Evolutionary conservation across 2,888 invertebrate genomes (phyloP), one percentile per base, ranked within the genome.

Genomic region (Myopa tessellatipennis): DNA sequence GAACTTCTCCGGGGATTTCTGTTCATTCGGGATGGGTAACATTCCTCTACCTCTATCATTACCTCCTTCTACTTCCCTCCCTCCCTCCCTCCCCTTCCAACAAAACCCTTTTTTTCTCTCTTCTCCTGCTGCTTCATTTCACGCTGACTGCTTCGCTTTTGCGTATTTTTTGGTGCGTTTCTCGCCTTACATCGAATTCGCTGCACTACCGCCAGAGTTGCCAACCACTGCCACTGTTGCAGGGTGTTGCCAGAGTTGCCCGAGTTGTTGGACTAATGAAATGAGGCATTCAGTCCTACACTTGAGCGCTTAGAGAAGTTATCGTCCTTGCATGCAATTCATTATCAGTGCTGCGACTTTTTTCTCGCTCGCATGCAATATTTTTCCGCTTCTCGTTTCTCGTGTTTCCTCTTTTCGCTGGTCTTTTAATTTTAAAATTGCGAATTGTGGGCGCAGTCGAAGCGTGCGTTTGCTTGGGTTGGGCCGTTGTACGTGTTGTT

Each of bases 401-500:
- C 18, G 26, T 26, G 36, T 36, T 69, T 18, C 26, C 12, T 40
- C 18, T 34, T 34, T 18, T 70, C 18, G 63, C 10, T 45, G 63
- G 38, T 61, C 18, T 45, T 45, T 63, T 73, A 73, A 63, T 73
- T 63, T 73, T 73, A 45, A 73, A 73, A 73, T 73, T 73, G 34
- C 73, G 50, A 45, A 61, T 38, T 73, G 63, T 73, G 61, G 63
- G 61, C 34, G 73, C 34, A 40, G 72, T 72, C 18, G 71, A 45
- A 18, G 18, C 16, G 38, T 38, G 36, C 40, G 50, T 67, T 40
- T 60, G 10, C 60, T 18, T 45, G 18, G 18, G 50, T 26, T 69
- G 69, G 18, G 52, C 45, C 38, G 5, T 68, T 68, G 45, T 10
- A 3, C 60, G 60, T 60, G 16, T 16, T 18, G 10, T 16, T 6